Base-by-base conservation (phyloP, 2,797 vertebrate species). In the Helostoma temminkii region DNA sequence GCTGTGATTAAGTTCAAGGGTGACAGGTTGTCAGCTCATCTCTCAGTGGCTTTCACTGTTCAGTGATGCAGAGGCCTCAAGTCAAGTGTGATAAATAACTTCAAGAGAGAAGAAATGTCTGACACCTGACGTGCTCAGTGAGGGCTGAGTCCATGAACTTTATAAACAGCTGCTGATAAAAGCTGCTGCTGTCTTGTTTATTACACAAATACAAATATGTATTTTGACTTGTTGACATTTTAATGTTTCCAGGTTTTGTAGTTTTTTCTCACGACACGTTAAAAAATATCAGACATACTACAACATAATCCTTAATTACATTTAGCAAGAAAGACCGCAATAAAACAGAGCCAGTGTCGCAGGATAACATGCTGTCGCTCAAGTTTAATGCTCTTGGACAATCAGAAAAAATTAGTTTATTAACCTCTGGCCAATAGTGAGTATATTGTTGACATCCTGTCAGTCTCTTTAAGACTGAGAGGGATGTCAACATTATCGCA, bases 51-150 rank as follows among this genome's bases (percentile, higher is more conserved):
- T 61, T 52, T 68, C 42, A 7, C 43, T 9, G 30, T 47, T 66
- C 39, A 55, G 47, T 15, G 47, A 63, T 28, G 36, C n/a, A 1
- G 39, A 73, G 48, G 56, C 15, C 43, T 60, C 0, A 18, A 74
- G 59, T 81, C 5, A 54, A 71, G 58, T 41, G 66, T 32, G 55
- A 56, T 53, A 73, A 76, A 64, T 26, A 5, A 41, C 57, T 14
- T 61, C 55, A 59, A 25, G 42, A 15, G 47, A 68, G 56, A 52
- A 34, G 50, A 64, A 32, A 7, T 43, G 47, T 25, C 37, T 46
- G 34, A 61, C 28, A 46, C 11, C 73, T 60, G 62, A 50, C 54
- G 46, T 4, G 19, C 49, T 39, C 48, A 19, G 41, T 7, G 46
- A 41, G 0, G 9, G 28, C 30, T n/a, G 21, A 75, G 18, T 36